Evolutionary conservation across 2,888 invertebrate genomes (phyloP).

Genomic region (Athrips mouffetella): DNA sequence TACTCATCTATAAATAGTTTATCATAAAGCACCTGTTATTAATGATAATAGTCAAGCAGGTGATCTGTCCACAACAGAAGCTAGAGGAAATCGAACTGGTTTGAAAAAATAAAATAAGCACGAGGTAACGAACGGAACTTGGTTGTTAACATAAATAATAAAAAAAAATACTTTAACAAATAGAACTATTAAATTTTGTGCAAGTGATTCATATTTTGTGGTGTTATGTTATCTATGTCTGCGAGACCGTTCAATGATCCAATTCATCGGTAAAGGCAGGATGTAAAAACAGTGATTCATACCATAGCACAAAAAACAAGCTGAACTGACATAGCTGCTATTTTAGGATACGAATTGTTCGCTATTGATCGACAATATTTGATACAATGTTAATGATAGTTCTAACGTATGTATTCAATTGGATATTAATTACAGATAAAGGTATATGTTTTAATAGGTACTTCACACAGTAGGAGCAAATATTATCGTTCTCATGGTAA

Average conservation of each 20-base stretch:
- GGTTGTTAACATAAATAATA: neutral
- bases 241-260: slow-evolving; percentile 41
- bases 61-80: slow-evolving; percentile 21
- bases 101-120: neutral
- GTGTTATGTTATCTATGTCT: slow-evolving; percentile 17
- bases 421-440: too few relatives aligned
- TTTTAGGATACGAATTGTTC: slow-evolving; percentile 2
- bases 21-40: slow-evolving; percentile 13
- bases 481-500: slow-evolving; percentile 29
- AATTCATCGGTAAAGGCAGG: slow-evolving; percentile 45
- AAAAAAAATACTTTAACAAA: neutral
- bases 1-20: slow-evolving; percentile 6
- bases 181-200: neutral
- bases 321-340: slow-evolving; percentile 1
- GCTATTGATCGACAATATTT: neutral
- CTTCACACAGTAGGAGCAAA: too few relatives aligned
- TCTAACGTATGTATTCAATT: too few relatives aligned
- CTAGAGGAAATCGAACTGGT: slow-evolving; percentile 26
- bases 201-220: neutral
- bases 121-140: neutral
- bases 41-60: slow-evolving; percentile 23
- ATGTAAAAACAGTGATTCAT: slow-evolving; percentile 32
- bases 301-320: slow-evolving; percentile 9
- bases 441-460: too few relatives aligned
- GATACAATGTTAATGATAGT: neutral